These are phyloP conservation scores for Synergus japonicus DNA, from an alignment of 2,888 invertebrate genomes.

Conservation along the genomic window DNA sequence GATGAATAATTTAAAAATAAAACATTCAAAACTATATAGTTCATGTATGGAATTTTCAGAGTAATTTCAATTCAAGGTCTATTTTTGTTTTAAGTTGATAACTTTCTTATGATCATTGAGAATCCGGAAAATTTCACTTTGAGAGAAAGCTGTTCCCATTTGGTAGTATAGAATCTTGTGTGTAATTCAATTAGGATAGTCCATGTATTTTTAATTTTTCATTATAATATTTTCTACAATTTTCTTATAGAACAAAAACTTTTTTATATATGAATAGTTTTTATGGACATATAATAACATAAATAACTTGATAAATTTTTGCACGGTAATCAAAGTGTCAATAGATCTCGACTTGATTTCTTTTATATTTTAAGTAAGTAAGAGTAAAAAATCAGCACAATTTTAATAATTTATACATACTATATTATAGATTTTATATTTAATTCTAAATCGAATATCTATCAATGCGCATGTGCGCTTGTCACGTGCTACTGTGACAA, in stretches of 20 bases:
- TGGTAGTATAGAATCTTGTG: background rate
- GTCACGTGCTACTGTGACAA: slow-evolving; percentile 16
- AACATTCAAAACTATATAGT: too few relatives aligned
- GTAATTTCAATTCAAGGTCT: too few relatives aligned
- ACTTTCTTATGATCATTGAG: slow-evolving; percentile 50
- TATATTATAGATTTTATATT: background rate
- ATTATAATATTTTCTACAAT: too few relatives aligned
- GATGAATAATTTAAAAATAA: too few relatives aligned
- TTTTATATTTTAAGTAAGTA: background rate
- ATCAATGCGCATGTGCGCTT: slow-evolving; percentile 32
- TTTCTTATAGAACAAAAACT: too few relatives aligned
- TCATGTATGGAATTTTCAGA: background rate
- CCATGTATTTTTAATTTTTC: too few relatives aligned
- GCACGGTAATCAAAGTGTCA: too few relatives aligned
- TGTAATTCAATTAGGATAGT: background rate
- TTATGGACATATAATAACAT: too few relatives aligned
- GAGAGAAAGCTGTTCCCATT: slow-evolving; percentile 62
- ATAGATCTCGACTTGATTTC: too few relatives aligned
- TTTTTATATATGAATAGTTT: too few relatives aligned
- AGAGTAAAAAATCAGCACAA: background rate
- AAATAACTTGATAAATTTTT: too few relatives aligned
- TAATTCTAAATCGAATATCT: background rate
- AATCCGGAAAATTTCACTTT: slow-evolving; percentile 62
- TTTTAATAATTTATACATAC: background rate
- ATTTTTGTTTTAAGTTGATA: background rate